These are phyloP conservation scores for Mola mola DNA, from an alignment of 2,113 vertebrate species.

Conservation along the genomic window DNA sequence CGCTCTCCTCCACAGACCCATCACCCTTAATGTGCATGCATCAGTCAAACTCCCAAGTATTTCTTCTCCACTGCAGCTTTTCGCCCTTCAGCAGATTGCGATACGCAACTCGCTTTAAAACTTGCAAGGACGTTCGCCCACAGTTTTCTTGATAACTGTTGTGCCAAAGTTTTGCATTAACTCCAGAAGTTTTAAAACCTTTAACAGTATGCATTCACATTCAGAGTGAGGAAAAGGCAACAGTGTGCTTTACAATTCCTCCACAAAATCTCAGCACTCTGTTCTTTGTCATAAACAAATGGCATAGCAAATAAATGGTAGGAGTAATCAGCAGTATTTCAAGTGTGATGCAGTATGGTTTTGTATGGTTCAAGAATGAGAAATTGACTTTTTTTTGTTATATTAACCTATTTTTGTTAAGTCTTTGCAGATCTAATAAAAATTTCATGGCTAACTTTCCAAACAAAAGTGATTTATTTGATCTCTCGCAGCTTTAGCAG, in stretches of 20 bases:
- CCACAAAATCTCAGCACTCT: slow-evolving; percentile 17
- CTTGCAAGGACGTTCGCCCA: slow-evolving; percentile 57
- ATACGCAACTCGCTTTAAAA: slow-evolving; percentile 57
- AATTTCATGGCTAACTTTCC: slow-evolving; percentile 71
- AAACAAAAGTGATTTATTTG: slow-evolving; percentile 50
- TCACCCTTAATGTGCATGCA: slow-evolving; percentile 29
- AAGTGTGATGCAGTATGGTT: slow-evolving; percentile 73
- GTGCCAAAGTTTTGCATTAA: slow-evolving; percentile 72
- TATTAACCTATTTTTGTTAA: slow-evolving; percentile 82
- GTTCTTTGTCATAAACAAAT: slow-evolving; percentile 35
- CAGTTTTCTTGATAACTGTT: slow-evolving; percentile 45
- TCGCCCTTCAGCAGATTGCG: slow-evolving; percentile 27
- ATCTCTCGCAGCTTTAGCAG: slow-evolving; percentile 9
- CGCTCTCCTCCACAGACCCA: slow-evolving; percentile 6
- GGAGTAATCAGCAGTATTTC: slow-evolving; percentile 58
- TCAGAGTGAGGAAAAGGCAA: slow-evolving; percentile 29
- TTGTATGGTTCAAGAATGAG: slow-evolving; percentile 78
- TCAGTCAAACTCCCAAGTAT: slow-evolving; percentile 17
- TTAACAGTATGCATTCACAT: slow-evolving; percentile 23
- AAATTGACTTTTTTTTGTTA: slow-evolving; percentile 72
- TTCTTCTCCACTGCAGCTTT: slow-evolving; percentile 13
- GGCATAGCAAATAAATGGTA: slow-evolving; percentile 55
- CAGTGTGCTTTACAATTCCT: slow-evolving; percentile 25
- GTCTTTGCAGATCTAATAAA: slow-evolving; percentile 82
- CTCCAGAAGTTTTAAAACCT: slow-evolving; percentile 31